Conservation (phyloP, 2,888 invertebrate species). For the Netelia fuscicornis region DNA sequence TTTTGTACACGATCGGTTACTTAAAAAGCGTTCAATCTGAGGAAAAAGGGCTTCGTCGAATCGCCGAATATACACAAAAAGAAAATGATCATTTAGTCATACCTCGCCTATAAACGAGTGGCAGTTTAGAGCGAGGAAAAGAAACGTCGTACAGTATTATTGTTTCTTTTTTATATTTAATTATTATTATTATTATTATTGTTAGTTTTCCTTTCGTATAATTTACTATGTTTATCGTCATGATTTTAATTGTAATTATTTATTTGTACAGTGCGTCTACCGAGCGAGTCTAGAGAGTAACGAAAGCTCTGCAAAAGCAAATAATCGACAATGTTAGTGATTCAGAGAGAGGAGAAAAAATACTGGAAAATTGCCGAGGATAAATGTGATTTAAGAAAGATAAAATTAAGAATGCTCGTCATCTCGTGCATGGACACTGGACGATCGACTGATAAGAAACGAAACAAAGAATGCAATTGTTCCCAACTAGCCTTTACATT, state of each 20-base stretch:
- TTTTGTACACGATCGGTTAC: conserved; percentile 51
- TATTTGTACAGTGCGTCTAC: conserved; percentile 46
- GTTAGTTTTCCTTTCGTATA: no score
- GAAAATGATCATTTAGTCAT: conserved; percentile 36
- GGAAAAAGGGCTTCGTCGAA: conserved; percentile 11
- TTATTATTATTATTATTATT: conserved; percentile 17
- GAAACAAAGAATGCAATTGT: conserved; percentile 42
- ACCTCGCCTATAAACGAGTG: conserved; percentile 37
- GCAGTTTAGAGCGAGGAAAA: conserved; percentile 51
- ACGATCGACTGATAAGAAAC: conserved; percentile 48
- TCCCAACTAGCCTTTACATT: conserved; percentile 26
- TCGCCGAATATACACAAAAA: conserved; percentile 27
- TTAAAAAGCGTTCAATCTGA: conserved; percentile 37
- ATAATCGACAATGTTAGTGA: conserved; percentile 24
- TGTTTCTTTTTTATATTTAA: conserved; percentile 66
- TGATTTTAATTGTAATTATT: conserved; percentile 51
- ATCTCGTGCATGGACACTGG: not conserved
- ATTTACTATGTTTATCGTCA: conserved; percentile 51
- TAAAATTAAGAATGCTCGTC: conserved; percentile 20
- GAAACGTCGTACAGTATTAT: conserved; percentile 73
- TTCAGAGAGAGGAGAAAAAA: not conserved
- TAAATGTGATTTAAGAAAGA: conserved; percentile 34
- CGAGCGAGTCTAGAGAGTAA: conserved; percentile 14
- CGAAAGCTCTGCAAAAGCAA: conserved; percentile 42
- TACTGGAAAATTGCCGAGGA: conserved; percentile 3